phyloP scores from a whole-genome alignment of 2,797 vertebrate species.

The Alectoris magna region DNA sequence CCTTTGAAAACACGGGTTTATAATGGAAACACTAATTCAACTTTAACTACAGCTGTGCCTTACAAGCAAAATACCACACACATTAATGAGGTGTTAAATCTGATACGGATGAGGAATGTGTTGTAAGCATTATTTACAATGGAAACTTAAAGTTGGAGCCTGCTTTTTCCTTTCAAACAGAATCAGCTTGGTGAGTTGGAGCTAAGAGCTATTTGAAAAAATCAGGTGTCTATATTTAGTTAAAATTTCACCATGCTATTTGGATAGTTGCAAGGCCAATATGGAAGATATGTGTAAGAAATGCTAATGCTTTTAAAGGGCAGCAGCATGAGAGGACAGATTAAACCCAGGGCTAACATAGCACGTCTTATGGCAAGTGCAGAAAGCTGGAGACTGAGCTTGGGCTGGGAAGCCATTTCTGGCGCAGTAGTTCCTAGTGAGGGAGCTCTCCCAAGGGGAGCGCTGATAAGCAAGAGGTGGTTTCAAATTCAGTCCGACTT shows the following conservation, averaged over 20 bases:
- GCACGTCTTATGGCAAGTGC: background rate
- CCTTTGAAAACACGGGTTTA: slow-evolving; percentile 61
- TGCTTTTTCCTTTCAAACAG: slow-evolving; percentile 52
- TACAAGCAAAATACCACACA: slow-evolving; percentile 59
- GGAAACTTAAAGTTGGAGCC: slow-evolving; percentile 45
- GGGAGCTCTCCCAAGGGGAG: slow-evolving; percentile 30
- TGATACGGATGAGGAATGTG: slow-evolving; percentile 30
- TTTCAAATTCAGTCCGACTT: background rate
- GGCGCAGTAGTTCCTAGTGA: background rate
- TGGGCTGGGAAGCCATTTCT: slow-evolving; percentile 10
- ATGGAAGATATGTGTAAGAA: slow-evolving; percentile 69
- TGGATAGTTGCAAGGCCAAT: slow-evolving; percentile 67
- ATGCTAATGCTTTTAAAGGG: slow-evolving; percentile 65
- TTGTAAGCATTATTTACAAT: slow-evolving; percentile 70
- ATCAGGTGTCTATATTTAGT: slow-evolving; percentile 56
- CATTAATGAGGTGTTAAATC: slow-evolving; percentile 64
- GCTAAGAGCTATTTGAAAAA: slow-evolving; percentile 67
- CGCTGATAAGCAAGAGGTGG: slow-evolving; percentile 38
- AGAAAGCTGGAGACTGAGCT: slow-evolving; percentile 36
- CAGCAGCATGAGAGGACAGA: slow-evolving; percentile 60
- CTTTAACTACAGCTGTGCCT: slow-evolving; percentile 56
- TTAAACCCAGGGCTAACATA: slow-evolving; percentile 39
- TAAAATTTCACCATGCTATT: slow-evolving; percentile 57
- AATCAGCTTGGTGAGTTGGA: slow-evolving; percentile 33
- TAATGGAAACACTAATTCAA: slow-evolving; percentile 64